Base-by-base conservation (phyloP, 2,888 invertebrate species). In the Drosophila prolongata region DNA sequence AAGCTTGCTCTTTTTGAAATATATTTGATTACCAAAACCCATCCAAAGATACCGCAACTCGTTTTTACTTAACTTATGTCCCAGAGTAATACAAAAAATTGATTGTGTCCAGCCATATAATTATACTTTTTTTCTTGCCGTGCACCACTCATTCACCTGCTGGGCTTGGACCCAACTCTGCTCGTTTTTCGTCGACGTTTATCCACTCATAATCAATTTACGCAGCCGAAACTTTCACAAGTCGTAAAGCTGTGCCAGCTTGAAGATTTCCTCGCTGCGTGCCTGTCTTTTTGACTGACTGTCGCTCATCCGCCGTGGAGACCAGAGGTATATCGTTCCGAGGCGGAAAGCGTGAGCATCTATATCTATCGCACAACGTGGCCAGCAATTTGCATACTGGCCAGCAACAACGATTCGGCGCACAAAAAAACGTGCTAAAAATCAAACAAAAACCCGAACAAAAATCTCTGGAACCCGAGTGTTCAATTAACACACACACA, bases 181-280 rank as follows among this genome's bases (percentile, higher is more conserved):
- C 66, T 27, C 50, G 67, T 11, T 13, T 54, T 66, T 66, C 46
- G 54, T 19, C 67, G 54, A 59, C 62, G 64, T 42, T 49, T 40
- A 42, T 42, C 64, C 67, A 67, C 73, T 78, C 88, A 87, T 85
- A 84, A 84, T 84, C 83, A 87, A 87, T 84, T 84, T 87, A 73
- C 82, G 68, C 78, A 69, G 67, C 50, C 58, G 30, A 68, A 87
- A 87, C 88, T 84, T 84, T 83, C 83, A 87, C 83, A 87, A 80
- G 57, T 67, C 75, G 69, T 67, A 56, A 67, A 74, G 76, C 76
- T 73, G 42, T 52, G 62, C 34, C 61, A 52, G 47, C 46, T 24
- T n/a, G 10, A 40, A 58, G 58, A 75, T 58, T 55, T 60, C 55
- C 46, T 65, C 72, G 58, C 58, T 69, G 65, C 67, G 61, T 69